Evolutionary conservation across 1,140 invertebrate genomes (phyloP).

Genomic region (Diachasmimorpha longicaudata): DNA sequence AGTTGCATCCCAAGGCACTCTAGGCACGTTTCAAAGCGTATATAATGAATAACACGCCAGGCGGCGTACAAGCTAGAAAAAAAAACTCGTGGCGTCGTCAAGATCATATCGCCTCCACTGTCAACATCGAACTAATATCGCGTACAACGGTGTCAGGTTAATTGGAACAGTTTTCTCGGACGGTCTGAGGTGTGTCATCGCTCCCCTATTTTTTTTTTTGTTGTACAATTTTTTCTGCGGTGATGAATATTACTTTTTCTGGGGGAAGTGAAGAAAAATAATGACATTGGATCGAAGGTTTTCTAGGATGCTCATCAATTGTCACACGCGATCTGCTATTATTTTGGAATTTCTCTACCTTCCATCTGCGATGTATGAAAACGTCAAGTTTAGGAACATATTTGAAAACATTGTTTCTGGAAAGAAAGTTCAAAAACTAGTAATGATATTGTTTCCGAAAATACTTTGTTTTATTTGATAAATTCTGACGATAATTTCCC

Average conservation of each 20-base stretch:
- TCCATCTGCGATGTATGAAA: too few relatives aligned
- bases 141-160: conserved; percentile 56
- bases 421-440: too few relatives aligned
- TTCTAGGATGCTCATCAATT: too few relatives aligned
- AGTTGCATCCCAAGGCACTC: conserved; percentile 9
- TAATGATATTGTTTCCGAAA: too few relatives aligned
- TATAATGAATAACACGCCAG: conserved; percentile 55
- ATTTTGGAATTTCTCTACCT: too few relatives aligned
- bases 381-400: too few relatives aligned
- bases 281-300: too few relatives aligned
- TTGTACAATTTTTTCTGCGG: background rate
- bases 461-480: too few relatives aligned
- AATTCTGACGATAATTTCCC: too few relatives aligned
- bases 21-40: conserved; percentile 38
- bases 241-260: background rate
- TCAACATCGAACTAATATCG: conserved; percentile 61
- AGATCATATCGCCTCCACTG: conserved; percentile 57
- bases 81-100: conserved; percentile 23
- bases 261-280: too few relatives aligned
- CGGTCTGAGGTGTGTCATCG: background rate
- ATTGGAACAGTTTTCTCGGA: conserved; percentile 50
- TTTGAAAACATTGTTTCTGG: too few relatives aligned
- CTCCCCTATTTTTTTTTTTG: background rate
- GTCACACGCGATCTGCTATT: too few relatives aligned
- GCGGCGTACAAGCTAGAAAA: conserved; percentile 21